Evolutionary conservation across 2,113 vertebrate species (phyloP), one percentile per base, ranked within the genome.

Genomic region (Ceratotherium simum): DNA sequence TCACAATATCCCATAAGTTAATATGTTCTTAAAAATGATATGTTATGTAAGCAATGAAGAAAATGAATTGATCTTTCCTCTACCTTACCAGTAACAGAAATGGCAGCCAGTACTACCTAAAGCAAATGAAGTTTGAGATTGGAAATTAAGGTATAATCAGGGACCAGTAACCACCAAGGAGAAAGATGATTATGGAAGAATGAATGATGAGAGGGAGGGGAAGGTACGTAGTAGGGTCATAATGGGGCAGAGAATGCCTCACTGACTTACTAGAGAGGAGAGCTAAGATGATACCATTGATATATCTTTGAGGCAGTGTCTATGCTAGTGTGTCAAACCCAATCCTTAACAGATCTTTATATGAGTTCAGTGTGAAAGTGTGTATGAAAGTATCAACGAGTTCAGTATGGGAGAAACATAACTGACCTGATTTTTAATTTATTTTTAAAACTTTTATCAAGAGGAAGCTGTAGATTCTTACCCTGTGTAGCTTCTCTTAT

Each of bases 11-110:
- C 21, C 20, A 76, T 62, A 33, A 64, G 8, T 70, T 95, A 83
- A 56, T 62, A 25, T 39, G 33, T 90, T 89, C 75, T 73, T 91
- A 72, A 73, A 96, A 89, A 14, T 94, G 33, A 67, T 62, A 70
- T 23, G 39, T 65, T 39, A 72, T 48, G 65, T 36, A 88, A 83
- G 6, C 27, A 48, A 17, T 58, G 62, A 91, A 73, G 81, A 70
- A 62, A 70, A 58, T 46, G n/a, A 65, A 75, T 36, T 36, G 0
- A 60, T 69, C 11, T 94, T 90, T 92, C n/a, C 7, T 96, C 75
- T 90, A 21, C 39, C 2, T 84, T 91, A 23, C 27, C 48, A 76
- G 27, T 82, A 67, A 20, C 31, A 70, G 31, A 95, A 88, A 89
- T 72, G 14, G 11, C 72, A 31, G 10, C 31, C 16, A 86, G 20